Base-by-base conservation (phyloP, 92 coral and sea anemone species). In the Montipora capitata region DNA sequence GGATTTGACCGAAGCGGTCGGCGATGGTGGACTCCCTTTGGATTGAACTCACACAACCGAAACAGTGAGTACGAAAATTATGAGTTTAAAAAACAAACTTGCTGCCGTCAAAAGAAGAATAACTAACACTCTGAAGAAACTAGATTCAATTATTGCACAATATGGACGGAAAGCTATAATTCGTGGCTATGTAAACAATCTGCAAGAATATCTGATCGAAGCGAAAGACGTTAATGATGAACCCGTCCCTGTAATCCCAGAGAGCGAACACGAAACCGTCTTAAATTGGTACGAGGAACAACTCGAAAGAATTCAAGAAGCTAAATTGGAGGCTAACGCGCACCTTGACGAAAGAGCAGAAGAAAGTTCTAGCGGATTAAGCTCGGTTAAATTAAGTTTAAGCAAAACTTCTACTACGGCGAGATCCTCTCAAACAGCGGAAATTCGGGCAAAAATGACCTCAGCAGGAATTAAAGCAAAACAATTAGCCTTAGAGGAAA, bases 381-480 rank as follows among this genome's bases (percentile, higher is more conserved):
- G 70, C 35, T 66, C 76, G 6, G 52, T 9, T 5, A 48, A 48
- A 15, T 10, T 40, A 38, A 82, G 52, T 0, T 10, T 41, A 9
- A 49, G 76, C 1, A 69, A 69, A 71, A 5, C 43, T 8, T 84
- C 27, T 20, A 20, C 27, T 20, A 0, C 74, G 4, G 5, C 18
- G 0, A 40, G 58, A 40, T 3, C n/a, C 3, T 82, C 52, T 14
- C 77, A 85, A 49, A 42, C 10, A 4, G 80, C 79, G 2, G 80
- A 74, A 67, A 80, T 68, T 18, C 73, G 67, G 4, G 92, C 92
- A 5, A 88, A 88, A 40, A 49, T 78, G 20, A 49, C 42, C 6
- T 58, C 88, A 2, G 84, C 89, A 10, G 92, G 82, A 66, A 64
- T 89, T 0, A 89, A 68, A 66, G 92, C 74, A 17, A 58, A 75